Evolutionary conservation across 2,888 invertebrate species (phyloP).

Genomic region (Caenorhabditis uteleia): DNA sequence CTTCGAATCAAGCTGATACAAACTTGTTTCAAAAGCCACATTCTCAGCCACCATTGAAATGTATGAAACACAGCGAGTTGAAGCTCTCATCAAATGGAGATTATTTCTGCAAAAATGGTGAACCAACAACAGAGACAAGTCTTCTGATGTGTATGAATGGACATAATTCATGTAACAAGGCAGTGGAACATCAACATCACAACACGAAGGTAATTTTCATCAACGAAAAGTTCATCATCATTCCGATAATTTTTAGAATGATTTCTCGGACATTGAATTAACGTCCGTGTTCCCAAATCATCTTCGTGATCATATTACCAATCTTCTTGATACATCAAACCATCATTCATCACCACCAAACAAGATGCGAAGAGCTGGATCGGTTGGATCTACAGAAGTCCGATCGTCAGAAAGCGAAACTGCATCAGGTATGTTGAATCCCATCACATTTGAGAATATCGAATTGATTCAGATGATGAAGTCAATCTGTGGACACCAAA

Average conservation of each 20-base stretch:
- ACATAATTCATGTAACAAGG: constrained; percentile 6
- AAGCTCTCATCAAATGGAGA: constrained; percentile 34
- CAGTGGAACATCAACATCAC: constrained; percentile 1
- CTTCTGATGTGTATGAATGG: constrained; percentile 32
- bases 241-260: constrained; percentile 4
- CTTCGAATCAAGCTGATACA: no score
- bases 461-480: constrained; percentile 27
- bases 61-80: constrained; percentile 30
- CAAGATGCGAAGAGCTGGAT: constrained; percentile 12
- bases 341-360: constrained; percentile 17
- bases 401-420: constrained; percentile 33
- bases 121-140: constrained; percentile 31
- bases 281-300: constrained; percentile 30
- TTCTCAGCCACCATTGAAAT: constrained; percentile 2
- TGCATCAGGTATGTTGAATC: constrained; percentile 16
- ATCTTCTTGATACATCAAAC: constrained; percentile 31
- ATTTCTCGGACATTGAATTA: constrained; percentile 16
- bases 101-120: constrained; percentile 35
- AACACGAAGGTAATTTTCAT: background rate
- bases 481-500: constrained; percentile 27
- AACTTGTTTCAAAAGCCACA: no score
- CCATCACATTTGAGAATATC: background rate
- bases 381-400: constrained; percentile 19
- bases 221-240: background rate
- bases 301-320: constrained; percentile 29